Evolutionary conservation across 2,113 vertebrate species (phyloP), one percentile per base, ranked within the genome.

Genomic region (Actenoides hombroni): DNA sequence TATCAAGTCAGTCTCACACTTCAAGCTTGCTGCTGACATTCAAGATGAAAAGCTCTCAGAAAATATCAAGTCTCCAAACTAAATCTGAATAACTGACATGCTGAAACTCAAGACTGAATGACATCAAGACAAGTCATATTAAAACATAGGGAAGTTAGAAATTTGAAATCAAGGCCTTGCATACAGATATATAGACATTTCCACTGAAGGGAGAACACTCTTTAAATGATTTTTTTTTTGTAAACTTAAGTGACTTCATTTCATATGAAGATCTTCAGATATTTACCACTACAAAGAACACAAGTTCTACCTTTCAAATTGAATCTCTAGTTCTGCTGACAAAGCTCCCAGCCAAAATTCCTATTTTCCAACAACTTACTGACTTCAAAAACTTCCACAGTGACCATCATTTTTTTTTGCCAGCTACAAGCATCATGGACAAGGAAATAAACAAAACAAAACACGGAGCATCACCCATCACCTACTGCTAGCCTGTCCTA

Each of bases 1-100:
- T 71, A 94, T 73, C 68, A 90, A 88, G n/a, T 40, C 37, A 49
- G 63, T 49, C 60, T 86, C 87, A 74, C 19, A 76, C 76, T 81
- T 90, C 37, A 74, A 21, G 35, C 37, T 64, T 40, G 13, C 10
- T 40, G 16, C 12, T 70, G n/a, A 73, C 16, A 9, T 51, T 70
- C 31, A 77, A 94, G 64, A 90, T 31, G 1, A 85, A 49, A 84
- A 91, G 24, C 49, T 46, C 51, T 35, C 42, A 48, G 33, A 46
- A 64, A 51, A 18, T 46, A 33, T 18, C 18, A 83, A 9, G 16
- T 24, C 11, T 59, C 23, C 16, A 19, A 68, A 56, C 40, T 35
- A 42, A 56, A 33, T 70, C 49, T 86, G 40, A 92, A 53, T 46
- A 88, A 51, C 4, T 54, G 17, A 39, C 33, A 46, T 8, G 11